Conservation (phyloP, 2,888 invertebrate species). For the Endotricha flammealis region DNA sequence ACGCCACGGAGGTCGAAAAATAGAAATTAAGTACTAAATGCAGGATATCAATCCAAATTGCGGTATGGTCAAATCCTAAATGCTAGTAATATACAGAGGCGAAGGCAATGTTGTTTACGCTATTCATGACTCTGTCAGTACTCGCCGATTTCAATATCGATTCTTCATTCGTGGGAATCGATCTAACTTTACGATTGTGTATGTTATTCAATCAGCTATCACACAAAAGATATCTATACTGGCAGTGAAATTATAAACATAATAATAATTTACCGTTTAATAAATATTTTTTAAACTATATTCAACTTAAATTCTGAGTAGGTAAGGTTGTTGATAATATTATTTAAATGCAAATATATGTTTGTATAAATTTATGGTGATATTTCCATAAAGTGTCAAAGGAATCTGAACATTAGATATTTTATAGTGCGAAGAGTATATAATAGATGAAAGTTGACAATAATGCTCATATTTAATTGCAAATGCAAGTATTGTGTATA, state of each 20-base stretch:
- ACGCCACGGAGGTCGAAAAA: too few species aligned
- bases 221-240: slow-evolving; percentile 49
- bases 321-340: too few species aligned
- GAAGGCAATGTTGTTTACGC: slow-evolving; percentile 17
- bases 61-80: too few species aligned
- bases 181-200: slow-evolving; percentile 64
- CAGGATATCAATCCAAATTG: too few species aligned
- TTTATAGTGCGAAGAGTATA: slow-evolving; percentile 30
- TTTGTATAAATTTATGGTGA: slow-evolving; percentile 34
- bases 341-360: slow-evolving; percentile 5
- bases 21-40: too few species aligned
- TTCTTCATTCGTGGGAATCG: slow-evolving; percentile 55
- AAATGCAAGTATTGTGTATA: slow-evolving; percentile 23
- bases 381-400: slow-evolving; percentile 46
- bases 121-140: slow-evolving; percentile 37
- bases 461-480: slow-evolving; percentile 41
- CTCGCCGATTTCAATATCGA: slow-evolving; percentile 51
- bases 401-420: slow-evolving; percentile 35
- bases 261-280: too few species aligned
- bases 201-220: slow-evolving; percentile 61
- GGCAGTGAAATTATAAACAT: too few species aligned
- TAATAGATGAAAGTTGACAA: slow-evolving; percentile 28
- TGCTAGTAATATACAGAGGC: too few species aligned
- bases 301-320: too few species aligned
- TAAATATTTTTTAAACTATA: too few species aligned